Evolutionary conservation across 2,113 vertebrate species (phyloP).

Genomic region (Peromyscus californicus): DNA sequence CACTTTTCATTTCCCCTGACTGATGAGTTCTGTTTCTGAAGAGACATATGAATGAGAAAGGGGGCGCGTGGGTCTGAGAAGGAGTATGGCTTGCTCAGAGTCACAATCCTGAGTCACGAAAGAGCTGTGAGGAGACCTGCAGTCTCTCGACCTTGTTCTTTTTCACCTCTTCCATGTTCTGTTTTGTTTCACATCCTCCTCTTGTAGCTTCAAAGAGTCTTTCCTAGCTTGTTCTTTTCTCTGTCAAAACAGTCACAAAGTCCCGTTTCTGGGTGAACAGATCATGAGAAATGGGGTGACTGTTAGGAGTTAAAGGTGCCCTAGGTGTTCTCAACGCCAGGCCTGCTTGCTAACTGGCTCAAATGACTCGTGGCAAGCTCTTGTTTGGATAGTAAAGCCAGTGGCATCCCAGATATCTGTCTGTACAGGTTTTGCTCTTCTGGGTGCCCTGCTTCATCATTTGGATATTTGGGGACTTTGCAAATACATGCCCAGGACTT

Average conservation of each 20-base stretch:
- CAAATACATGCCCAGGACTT: constrained; percentile 63
- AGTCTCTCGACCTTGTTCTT: not conserved
- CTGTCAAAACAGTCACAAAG: constrained; percentile 20
- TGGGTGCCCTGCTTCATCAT: not conserved
- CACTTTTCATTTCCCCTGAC: constrained; percentile 35
- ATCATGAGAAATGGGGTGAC: not conserved
- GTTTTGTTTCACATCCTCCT: not conserved
- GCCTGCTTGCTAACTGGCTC: not conserved
- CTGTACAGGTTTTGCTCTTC: constrained; percentile 18
- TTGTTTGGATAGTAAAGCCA: not conserved
- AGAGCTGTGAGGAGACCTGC: not conserved
- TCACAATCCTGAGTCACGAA: constrained; percentile 18
- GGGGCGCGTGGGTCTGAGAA: not conserved
- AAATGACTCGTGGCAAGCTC: not conserved
- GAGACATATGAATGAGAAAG: constrained; percentile 33
- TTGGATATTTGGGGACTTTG: constrained; percentile 40
- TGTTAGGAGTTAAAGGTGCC: not conserved
- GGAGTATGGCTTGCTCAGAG: not conserved
- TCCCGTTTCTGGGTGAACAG: constrained; percentile 30
- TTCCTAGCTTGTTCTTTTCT: not conserved
- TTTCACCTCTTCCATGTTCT: not conserved
- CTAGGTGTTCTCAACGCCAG: not conserved
- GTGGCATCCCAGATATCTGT: constrained; percentile 33
- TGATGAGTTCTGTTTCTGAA: constrained; percentile 21
- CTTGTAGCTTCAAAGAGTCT: not conserved